Evolutionary conservation across 2,888 invertebrate genomes (phyloP), one percentile per base, ranked within the genome.

Genomic region (Marronus borbonicus): DNA sequence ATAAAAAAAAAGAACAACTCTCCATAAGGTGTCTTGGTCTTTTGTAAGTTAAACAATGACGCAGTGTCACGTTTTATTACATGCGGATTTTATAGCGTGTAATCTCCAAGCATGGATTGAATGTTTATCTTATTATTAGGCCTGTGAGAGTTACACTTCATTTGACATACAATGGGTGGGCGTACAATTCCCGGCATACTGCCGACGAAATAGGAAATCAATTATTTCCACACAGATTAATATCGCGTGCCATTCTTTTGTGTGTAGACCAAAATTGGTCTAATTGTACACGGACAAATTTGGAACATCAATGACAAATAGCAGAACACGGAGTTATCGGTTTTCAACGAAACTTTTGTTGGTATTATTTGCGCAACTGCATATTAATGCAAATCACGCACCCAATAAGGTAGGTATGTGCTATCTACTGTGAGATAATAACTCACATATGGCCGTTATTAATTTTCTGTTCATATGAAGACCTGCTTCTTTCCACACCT

Each of bases 261-360:
- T 74, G 28, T 74, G 60, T 74, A 74, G 20, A 74, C 72, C 72
- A 74, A 74, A 74, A 74, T 60, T 60, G 72, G 72, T 60, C 49
- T 74, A 74, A 74, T 60, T 74, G 60, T 20, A 44, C 60, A 60
- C 72, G 49, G 72, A 74, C 72, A 62, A 74, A 74, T 74, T 74
- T 74, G 72, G 72, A 60, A 74, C 72, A 74, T 74, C 72, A 74
- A 74, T 74, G 72, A 74, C 72, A 74, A 74, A 74, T 74, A 44
- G 28, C 58, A 49, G 60, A 74, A 74, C 60, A 60, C 60, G 60
- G 44, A 74, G 49, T 74, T 74, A 60, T 74, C 60, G 60, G 44
- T 60, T 44, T 74, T 74, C 44, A 4, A 60, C 60, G 62, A 49
- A 62, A 60, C 44, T 49, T 24, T 74, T 7, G 50, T 50, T 60